These are phyloP conservation scores for Syndactyla subalaris DNA, from an alignment of 2,797 vertebrate genomes.

Conservation along the genomic window DNA sequence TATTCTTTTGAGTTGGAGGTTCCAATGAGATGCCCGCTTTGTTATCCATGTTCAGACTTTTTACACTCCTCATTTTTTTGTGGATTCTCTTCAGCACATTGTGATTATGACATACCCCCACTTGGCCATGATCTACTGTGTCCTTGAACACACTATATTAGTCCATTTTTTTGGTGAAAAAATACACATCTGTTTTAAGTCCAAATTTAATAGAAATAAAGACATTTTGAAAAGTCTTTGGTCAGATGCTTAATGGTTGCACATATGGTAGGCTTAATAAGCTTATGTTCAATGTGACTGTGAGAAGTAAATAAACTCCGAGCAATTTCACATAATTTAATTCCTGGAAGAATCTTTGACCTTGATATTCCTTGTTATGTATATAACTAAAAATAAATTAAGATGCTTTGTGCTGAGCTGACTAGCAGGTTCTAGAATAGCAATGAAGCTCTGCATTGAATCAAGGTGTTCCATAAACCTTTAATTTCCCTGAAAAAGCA, in stretches of 20 bases:
- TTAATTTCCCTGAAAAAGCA: conserved; percentile 53
- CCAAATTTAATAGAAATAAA: not conserved
- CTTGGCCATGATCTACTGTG: not conserved
- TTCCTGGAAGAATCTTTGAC: conserved; percentile 31
- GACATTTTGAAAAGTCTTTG: not conserved
- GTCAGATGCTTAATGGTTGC: not conserved
- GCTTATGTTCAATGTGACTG: not conserved
- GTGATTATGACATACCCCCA: not conserved
- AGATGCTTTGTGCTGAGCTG: conserved; percentile 20
- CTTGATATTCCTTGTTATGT: conserved; percentile 16
- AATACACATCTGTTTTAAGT: not conserved
- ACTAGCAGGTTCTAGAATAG: not conserved
- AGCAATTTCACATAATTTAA: conserved; percentile 30
- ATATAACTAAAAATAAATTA: conserved; percentile 53
- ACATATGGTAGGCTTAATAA: conserved; percentile 18
- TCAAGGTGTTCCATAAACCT: conserved; percentile 40
- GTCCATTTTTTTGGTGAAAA: not conserved
- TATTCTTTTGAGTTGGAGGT: not conserved
- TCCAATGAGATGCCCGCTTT: not conserved
- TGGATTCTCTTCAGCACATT: not conserved
- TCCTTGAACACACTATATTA: not conserved
- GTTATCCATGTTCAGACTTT: not conserved
- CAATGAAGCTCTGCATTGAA: conserved; percentile 8
- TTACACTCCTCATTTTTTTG: not conserved
- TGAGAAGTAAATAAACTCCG: conserved; percentile 30